Conservation (phyloP, 1,140 invertebrate species). For the Panagrolaimus sp. region DNA sequence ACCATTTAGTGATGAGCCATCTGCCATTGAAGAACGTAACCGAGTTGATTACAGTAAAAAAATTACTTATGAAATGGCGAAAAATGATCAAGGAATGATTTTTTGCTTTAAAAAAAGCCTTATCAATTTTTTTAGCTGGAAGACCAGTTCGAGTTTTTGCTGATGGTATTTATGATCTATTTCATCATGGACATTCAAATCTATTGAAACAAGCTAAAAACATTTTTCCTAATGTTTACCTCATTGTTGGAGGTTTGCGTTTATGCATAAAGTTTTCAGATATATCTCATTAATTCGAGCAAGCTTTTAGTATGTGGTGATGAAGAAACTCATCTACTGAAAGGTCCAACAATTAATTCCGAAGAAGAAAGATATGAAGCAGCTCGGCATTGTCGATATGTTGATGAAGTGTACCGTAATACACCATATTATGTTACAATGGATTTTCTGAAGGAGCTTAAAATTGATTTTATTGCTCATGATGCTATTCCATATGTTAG, state of each 20-base stretch:
- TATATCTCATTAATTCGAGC: no score
- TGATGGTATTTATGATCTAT: conserved; percentile 63
- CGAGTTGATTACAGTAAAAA: conserved; percentile 74
- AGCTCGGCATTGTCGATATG: conserved; percentile 92
- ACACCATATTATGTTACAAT: conserved; percentile 89
- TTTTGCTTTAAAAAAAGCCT: no score
- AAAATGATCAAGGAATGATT: conserved; percentile 63
- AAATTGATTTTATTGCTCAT: no score
- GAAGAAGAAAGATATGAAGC: conserved; percentile 90
- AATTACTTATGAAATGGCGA: conserved; percentile 74
- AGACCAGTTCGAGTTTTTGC: conserved; percentile 61
- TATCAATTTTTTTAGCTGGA: conserved; percentile 36
- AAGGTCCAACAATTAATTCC: conserved; percentile 94
- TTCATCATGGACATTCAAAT: conserved; percentile 82
- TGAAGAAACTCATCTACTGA: conserved; percentile 77
- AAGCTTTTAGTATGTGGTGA: conserved; percentile 72
- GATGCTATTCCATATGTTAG: no score
- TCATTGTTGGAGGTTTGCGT: conserved; percentile 76
- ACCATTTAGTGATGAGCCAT: conserved; percentile 78
- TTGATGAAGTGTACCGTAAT: conserved; percentile 63
- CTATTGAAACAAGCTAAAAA: conserved; percentile 96
- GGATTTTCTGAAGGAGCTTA: conserved; percentile 75
- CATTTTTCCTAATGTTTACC: conserved; percentile 89
- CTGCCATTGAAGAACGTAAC: conserved; percentile 71
- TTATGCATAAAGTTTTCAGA: no score